Percentiles rank a stretch among this genome's conserved stretches.
Conservation (phyloP, 2,797 vertebrate species). For the Enoplosus armatus region DNA sequence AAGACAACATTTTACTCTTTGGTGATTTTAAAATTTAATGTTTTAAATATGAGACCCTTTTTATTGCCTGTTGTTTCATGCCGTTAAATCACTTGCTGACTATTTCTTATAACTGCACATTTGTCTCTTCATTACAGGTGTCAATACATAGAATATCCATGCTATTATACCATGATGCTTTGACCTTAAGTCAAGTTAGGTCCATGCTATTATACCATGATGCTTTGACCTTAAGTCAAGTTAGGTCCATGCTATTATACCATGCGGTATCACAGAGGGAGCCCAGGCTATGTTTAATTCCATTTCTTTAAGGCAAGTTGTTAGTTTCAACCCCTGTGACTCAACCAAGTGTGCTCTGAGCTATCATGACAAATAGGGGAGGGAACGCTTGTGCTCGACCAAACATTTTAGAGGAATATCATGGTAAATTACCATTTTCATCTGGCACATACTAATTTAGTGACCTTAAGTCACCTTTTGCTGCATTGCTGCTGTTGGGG, state of each 20-base stretch:
- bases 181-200: slow-evolving; percentile 47
- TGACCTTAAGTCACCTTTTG: slow-evolving; percentile 54
- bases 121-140: no score
- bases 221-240: slow-evolving; percentile 52
- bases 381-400: slow-evolving; percentile 47
- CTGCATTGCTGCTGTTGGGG: slow-evolving; percentile 14
- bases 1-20: no score
- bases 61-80: no score
- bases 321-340: slow-evolving; percentile 53
- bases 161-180: no score
- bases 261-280: slow-evolving; percentile 25
- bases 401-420: slow-evolving; percentile 59
- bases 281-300: slow-evolving; percentile 51
- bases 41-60: no score
- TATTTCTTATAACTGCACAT: no score
- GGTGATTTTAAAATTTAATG: no score
- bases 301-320: slow-evolving; percentile 51
- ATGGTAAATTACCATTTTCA: slow-evolving; percentile 61
- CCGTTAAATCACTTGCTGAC: no score
- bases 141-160: no score
- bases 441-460: slow-evolving; percentile 46
- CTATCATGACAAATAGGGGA: slow-evolving; percentile 59
- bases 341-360: slow-evolving; percentile 56
- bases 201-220: no score
- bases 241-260: slow-evolving; percentile 10